Base-by-base conservation (phyloP, 2,797 vertebrate genomes). In the Syngnathus rostellatus region DNA sequence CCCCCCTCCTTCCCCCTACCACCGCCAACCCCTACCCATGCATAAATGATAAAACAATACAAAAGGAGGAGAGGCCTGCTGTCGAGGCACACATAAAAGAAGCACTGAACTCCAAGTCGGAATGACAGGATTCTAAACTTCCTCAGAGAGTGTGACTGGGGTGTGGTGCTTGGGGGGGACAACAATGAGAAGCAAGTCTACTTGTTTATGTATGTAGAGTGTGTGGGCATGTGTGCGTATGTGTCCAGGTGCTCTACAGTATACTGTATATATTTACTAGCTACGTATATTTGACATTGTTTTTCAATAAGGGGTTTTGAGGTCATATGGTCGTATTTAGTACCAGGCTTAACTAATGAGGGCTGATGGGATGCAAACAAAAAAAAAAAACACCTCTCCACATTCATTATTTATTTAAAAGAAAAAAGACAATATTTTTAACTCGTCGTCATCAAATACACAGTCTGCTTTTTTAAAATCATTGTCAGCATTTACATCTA, bases 1-100 rank as follows among this genome's bases (percentile, higher is more conserved):
- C 25, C 69, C 72, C 39, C 67, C 50, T 40, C 70, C 70, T 2
- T 68, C 74, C n/a, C 1, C 64, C 62, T 14, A 4, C 62, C 41
- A 53, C 66, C 68, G 43, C 80, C 76, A 72, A 54, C 76, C 76
- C 84, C 81, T 81, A 83, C 82, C 83, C 67, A 69, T 88, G 87
- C 89, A 91, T 90, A 85, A 90, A 90, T 90, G 91, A 91, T 91
- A 89, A 89, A 91, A 91, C 87, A 89, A 89, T 88, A 90, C 89
- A 90, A 91, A 91, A 89, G 88, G 76, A 89, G 81, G 75, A 79
- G 80, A 87, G 84, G 82, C 77, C 72, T 76, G 70, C 83, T 86
- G 82, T 76, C 78, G 85, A 85, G 85, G 77, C 83, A 82, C 83
- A 90, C 89, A 89, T 90, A 84, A 90, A 90, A 91, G 86, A 83